A percentile compares a stretch with the other conserved stretches of the same genome.
phyloP scores from a whole-genome alignment of 2,113 vertebrate species.

The Lontra canadensis region DNA sequence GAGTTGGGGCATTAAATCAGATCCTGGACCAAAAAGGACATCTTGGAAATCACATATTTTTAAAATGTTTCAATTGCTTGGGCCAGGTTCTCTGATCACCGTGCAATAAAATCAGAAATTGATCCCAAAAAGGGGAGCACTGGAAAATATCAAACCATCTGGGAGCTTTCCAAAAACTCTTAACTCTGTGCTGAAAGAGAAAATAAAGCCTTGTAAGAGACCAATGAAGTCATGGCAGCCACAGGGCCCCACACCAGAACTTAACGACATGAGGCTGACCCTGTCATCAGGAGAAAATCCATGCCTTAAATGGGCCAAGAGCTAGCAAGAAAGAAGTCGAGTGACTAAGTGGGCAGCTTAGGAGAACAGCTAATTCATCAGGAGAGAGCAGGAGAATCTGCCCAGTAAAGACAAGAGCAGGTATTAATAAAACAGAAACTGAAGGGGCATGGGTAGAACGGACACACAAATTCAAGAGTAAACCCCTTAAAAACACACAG shows the following conservation, averaged over 20 bases:
- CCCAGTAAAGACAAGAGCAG: not conserved
- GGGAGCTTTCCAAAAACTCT: not conserved
- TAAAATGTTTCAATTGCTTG: not conserved
- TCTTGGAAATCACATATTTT: not conserved
- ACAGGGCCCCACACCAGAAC: too few relatives aligned
- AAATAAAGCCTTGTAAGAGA: not conserved
- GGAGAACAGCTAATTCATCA: fast-evolving
- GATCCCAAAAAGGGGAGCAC: not conserved
- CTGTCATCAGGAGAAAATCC: not conserved
- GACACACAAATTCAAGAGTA: not conserved
- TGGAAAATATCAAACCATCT: not conserved
- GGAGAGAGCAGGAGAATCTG: fast-evolving
- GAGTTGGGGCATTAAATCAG: not conserved
- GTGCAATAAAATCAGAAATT: not conserved
- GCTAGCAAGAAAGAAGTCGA: not conserved
- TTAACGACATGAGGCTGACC: too few relatives aligned
- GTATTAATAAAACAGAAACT: not conserved
- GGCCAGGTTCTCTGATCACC: not conserved
- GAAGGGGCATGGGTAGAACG: fast-evolving
- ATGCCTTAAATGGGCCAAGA: fast-evolving
- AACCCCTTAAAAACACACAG: too few relatives aligned
- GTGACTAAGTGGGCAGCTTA: fast-evolving
- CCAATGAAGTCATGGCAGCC: not conserved
- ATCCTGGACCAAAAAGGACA: not conserved
- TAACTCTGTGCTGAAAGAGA: not conserved